Evolutionary conservation across 2,113 vertebrate species (phyloP).

Genomic region (Crotalus tigris): DNA sequence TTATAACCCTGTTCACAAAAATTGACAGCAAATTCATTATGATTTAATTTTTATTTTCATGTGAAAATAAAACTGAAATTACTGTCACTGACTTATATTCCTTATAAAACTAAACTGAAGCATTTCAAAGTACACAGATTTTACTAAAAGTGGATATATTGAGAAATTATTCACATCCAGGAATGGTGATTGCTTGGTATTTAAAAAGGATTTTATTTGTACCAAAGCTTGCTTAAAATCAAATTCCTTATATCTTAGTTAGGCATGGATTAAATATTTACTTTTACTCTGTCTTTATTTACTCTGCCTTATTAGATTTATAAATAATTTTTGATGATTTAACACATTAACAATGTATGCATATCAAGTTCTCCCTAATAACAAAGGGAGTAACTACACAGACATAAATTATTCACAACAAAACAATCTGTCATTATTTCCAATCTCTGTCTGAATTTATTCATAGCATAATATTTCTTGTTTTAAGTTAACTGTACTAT

Average conservation of each 20-base stretch:
- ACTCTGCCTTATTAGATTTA: neutral
- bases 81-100: neutral
- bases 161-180: neutral
- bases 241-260: neutral
- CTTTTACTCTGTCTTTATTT: neutral
- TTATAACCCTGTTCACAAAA: neutral
- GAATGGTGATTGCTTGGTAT: neutral
- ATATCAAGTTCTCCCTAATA: slow-evolving; percentile 35
- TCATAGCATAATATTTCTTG: slow-evolving; percentile 32
- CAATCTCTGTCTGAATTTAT: slow-evolving; percentile 23
- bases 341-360: slow-evolving; percentile 57
- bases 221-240: neutral
- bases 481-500: slow-evolving; percentile 51
- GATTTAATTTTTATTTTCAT: neutral
- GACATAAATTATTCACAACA: slow-evolving; percentile 41
- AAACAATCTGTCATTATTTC: slow-evolving; percentile 31
- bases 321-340: slow-evolving; percentile 35
- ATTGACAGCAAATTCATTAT: neutral
- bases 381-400: slow-evolving; percentile 40
- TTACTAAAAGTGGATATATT: neutral
- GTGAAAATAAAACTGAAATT: neutral
- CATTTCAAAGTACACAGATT: neutral
- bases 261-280: slow-evolving; percentile 27
- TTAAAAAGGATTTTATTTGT: neutral
- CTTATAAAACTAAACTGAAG: neutral